phyloP scores from a whole-genome alignment of 2,888 invertebrate genomes.

The Dusona sp. region DNA sequence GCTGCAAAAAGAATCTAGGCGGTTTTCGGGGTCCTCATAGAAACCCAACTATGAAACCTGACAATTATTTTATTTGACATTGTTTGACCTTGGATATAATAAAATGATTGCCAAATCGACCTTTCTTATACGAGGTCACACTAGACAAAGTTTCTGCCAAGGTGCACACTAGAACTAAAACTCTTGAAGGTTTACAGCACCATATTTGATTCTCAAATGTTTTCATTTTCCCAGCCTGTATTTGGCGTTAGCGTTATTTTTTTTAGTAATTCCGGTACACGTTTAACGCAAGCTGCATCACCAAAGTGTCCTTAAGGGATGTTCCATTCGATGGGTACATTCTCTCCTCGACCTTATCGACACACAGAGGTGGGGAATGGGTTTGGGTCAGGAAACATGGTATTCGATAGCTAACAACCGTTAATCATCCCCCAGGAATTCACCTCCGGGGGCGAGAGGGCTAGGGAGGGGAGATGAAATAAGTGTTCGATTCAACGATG shows the following conservation, averaged over 20 bases:
- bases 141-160: background rate
- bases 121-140: background rate
- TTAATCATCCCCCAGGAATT: slow-evolving; percentile 60
- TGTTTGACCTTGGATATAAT: background rate
- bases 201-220: background rate
- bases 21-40: background rate
- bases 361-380: background rate
- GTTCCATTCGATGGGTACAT: slow-evolving; percentile 46
- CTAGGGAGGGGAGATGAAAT: slow-evolving; percentile 25
- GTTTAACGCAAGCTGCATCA: slow-evolving; percentile 9
- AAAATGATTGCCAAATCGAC: background rate
- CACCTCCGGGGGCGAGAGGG: background rate
- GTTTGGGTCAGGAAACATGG: background rate
- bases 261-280: slow-evolving; percentile 1
- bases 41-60: background rate
- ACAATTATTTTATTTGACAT: background rate
- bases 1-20: background rate
- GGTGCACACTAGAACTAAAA: background rate
- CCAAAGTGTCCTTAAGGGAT: slow-evolving; percentile 20
- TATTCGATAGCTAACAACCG: slow-evolving; percentile 27
- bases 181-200: background rate
- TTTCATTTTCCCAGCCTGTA: background rate
- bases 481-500: slow-evolving; percentile 65
- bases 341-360: slow-evolving; percentile 6
- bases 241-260: background rate